These are phyloP conservation scores for Thera britannica DNA, from an alignment of 2,888 invertebrate genomes.

Conservation along the genomic window DNA sequence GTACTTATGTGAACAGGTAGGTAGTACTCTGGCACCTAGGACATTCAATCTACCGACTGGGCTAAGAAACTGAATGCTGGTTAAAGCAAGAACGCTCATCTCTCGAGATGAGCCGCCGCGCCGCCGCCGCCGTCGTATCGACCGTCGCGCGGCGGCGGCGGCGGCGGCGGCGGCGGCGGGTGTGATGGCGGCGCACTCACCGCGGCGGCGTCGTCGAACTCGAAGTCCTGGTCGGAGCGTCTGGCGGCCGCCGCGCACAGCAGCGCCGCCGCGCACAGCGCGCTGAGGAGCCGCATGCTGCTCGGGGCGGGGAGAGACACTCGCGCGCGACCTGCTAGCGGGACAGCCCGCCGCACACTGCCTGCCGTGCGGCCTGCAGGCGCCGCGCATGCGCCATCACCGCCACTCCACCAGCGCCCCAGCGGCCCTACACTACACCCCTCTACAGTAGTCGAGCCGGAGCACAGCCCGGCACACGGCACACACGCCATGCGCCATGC, in stretches of 20 bases:
- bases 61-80: not conserved
- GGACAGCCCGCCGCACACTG: constrained; percentile 27
- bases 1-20: no score
- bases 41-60: no score
- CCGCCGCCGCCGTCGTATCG: constrained; percentile 20
- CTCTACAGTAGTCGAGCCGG: no score
- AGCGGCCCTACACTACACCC: no score
- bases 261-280: constrained; percentile 49
- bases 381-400: not conserved
- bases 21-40: no score
- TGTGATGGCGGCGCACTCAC: constrained; percentile 49
- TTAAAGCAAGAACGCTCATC: not conserved
- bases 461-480: no score
- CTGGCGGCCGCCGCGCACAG: constrained; percentile 49
- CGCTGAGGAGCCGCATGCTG: constrained; percentile 46
- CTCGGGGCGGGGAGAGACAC: constrained; percentile 22
- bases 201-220: constrained; percentile 74
- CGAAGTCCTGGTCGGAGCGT: constrained; percentile 72
- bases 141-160: constrained; percentile 16
- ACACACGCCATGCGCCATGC: no score
- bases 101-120: not conserved
- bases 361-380: not conserved
- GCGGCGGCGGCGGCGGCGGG: not conserved
- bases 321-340: constrained; percentile 7
- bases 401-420: no score